Percentiles rank a stretch among this genome's conserved stretches.
Evolutionary conservation across 2,797 vertebrate genomes (phyloP).

Genomic region (Notamacropus eugenii): DNA sequence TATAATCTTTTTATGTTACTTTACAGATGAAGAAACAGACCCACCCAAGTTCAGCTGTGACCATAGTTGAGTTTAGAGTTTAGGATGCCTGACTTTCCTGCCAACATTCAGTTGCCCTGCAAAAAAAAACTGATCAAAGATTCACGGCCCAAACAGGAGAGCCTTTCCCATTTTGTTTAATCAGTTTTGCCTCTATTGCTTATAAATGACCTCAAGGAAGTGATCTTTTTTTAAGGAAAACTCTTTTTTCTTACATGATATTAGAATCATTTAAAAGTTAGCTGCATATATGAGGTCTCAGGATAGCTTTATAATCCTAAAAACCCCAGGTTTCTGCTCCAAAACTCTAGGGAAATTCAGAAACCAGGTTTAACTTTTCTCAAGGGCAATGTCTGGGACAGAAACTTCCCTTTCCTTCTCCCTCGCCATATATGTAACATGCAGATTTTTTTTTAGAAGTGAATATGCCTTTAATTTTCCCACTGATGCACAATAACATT

Average conservation of each 20-base stretch:
- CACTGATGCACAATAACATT: constrained; percentile 68
- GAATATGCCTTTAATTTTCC: constrained; percentile 71
- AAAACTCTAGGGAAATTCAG: constrained; percentile 39
- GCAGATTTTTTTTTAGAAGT: constrained; percentile 62
- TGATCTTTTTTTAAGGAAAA: constrained; percentile 28
- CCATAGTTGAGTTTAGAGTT: neutral
- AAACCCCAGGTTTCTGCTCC: constrained; percentile 20
- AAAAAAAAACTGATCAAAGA: constrained; percentile 3
- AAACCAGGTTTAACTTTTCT: constrained; percentile 21
- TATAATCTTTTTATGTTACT: constrained; percentile 38
- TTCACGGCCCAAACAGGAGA: neutral
- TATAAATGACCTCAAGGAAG: neutral
- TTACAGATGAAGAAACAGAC: neutral
- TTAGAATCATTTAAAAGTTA: constrained; percentile 38
- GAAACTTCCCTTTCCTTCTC: constrained; percentile 59
- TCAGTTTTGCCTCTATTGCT: neutral
- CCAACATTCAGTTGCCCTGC: neutral
- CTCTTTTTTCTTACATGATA: neutral
- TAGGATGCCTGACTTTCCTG: neutral
- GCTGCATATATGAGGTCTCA: constrained; percentile 4
- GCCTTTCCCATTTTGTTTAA: neutral
- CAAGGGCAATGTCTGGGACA: neutral
- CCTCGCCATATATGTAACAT: neutral
- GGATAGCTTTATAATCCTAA: constrained; percentile 28
- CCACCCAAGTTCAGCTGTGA: constrained; percentile 4